Evolutionary conservation across 2,113 vertebrate genomes (phyloP).

Genomic region (Chaetodon trifascialis): DNA sequence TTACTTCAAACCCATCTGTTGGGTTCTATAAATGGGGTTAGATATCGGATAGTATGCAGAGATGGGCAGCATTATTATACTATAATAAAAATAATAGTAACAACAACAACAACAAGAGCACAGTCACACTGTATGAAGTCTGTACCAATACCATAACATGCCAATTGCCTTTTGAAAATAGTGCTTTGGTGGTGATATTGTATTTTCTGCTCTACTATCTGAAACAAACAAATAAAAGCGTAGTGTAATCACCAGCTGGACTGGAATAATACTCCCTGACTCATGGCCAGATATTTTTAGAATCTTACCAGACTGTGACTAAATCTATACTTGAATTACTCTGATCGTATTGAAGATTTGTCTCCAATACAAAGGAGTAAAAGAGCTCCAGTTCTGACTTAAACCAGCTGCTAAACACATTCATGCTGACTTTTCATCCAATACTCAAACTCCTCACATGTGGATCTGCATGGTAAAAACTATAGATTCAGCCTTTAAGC

Average conservation of each 20-base stretch:
- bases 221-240: too few species aligned
- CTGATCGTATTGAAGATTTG: neutral
- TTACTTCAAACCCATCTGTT: neutral
- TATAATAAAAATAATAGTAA: neutral
- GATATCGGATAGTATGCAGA: neutral
- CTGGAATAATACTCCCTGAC: too few species aligned
- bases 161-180: neutral
- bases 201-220: neutral
- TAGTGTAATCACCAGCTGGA: too few species aligned
- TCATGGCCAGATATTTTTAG: neutral
- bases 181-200: neutral
- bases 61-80: neutral
- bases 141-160: neutral
- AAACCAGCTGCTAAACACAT: neutral
- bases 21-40: neutral
- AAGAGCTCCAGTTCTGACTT: neutral
- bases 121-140: too few species aligned
- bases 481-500: too few species aligned
- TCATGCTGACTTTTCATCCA: neutral
- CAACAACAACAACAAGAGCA: neutral
- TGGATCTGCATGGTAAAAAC: neutral
- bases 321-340: neutral
- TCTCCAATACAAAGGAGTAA: neutral
- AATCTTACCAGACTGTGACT: neutral
- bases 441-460: neutral